A percentile compares a stretch with the other conserved stretches of the same genome.
phyloP scores from a whole-genome alignment of 2,888 invertebrate species.

The Serripes groenlandicus region DNA sequence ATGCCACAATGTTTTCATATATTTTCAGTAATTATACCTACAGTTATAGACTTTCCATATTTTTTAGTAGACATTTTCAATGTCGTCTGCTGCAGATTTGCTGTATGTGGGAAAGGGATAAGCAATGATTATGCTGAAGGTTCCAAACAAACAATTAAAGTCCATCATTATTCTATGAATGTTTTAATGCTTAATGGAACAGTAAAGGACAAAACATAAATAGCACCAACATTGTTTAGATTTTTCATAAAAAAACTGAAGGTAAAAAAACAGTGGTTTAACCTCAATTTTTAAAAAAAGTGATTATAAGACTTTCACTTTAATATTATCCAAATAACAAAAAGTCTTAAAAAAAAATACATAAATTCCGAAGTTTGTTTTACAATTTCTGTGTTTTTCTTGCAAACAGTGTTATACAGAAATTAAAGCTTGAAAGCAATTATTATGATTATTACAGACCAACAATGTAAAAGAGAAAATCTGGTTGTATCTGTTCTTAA shows the following conservation, averaged over 20 bases:
- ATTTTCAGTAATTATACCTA: too few species aligned
- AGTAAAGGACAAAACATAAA: conserved; percentile 20
- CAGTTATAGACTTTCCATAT: too few species aligned
- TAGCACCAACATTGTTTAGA: conserved; percentile 23
- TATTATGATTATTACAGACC: neutral
- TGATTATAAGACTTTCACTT: neutral
- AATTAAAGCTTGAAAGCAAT: neutral
- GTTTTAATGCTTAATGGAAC: conserved; percentile 26
- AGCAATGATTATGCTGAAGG: neutral
- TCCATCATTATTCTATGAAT: conserved; percentile 4
- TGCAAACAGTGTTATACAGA: neutral
- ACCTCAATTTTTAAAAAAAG: too few species aligned
- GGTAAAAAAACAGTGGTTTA: too few species aligned
- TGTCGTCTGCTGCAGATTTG: neutral
- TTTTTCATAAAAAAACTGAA: neutral
- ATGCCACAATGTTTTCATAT: too few species aligned
- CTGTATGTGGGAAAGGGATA: neutral
- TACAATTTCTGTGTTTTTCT: neutral
- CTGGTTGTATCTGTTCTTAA: too few species aligned
- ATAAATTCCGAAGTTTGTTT: neutral
- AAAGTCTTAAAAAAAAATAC: neutral
- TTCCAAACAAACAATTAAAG: neutral
- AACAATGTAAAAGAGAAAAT: too few species aligned
- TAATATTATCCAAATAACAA: neutral
- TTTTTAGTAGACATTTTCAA: neutral